Percentiles rank a stretch among this genome's conserved stretches.
phyloP scores from a whole-genome alignment of 2,888 invertebrate genomes.

The Syritta pipiens region DNA sequence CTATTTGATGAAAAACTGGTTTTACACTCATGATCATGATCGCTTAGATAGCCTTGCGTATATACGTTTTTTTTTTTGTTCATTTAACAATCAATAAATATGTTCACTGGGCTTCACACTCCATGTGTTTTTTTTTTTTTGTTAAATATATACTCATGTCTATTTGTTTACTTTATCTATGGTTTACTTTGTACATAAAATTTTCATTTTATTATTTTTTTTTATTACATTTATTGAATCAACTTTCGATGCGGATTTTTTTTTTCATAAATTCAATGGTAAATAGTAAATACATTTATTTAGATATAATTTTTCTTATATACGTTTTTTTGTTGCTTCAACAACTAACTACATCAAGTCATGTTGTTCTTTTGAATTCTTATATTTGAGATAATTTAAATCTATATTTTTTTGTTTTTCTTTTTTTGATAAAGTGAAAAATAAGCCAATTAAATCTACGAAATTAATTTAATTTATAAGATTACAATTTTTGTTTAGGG shows the following conservation, averaged over 20 bases:
- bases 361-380: slow-evolving; percentile 12
- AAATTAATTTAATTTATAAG: slow-evolving; percentile 5
- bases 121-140: slow-evolving; percentile 38
- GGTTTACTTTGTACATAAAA: slow-evolving; percentile 64
- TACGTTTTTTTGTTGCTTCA: not conserved
- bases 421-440: not conserved
- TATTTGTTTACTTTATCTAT: slow-evolving; percentile 57
- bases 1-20: not conserved
- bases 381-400: slow-evolving; percentile 9
- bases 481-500: not conserved
- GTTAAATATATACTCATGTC: slow-evolving; percentile 25
- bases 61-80: slow-evolving; percentile 44
- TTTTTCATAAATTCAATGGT: slow-evolving; percentile 37
- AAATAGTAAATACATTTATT: slow-evolving; percentile 43
- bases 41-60: slow-evolving; percentile 38
- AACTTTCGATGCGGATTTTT: slow-evolving; percentile 50
- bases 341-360: slow-evolving; percentile 31
- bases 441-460: not conserved
- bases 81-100: slow-evolving; percentile 70
- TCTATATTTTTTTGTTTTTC: not conserved
- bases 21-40: slow-evolving; percentile 30
- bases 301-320: slow-evolving; percentile 17
- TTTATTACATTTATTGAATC: slow-evolving; percentile 33
- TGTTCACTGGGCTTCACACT: slow-evolving; percentile 66
- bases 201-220: slow-evolving; percentile 30